phyloP scores from a whole-genome alignment of 2,797 vertebrate species.

The Mastacembelus armatus region DNA sequence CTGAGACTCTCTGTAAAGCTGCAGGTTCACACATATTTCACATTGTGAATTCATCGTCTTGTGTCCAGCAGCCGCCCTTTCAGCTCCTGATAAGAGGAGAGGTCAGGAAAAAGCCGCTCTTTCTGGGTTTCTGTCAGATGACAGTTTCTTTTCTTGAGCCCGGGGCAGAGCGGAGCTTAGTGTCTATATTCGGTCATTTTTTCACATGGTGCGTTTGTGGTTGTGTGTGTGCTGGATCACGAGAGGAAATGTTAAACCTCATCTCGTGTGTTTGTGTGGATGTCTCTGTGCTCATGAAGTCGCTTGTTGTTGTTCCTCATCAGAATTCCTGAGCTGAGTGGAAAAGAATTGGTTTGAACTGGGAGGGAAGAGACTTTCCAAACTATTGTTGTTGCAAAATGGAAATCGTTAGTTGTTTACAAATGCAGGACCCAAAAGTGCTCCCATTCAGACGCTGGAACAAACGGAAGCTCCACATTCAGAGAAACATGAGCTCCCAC shows the following conservation, averaged over 20 bases:
- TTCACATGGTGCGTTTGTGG: neutral
- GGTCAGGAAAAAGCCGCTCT: too few relatives aligned
- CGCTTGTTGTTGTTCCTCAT: constrained; percentile 11
- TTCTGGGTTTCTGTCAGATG: too few relatives aligned
- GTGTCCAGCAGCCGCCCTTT: too few relatives aligned
- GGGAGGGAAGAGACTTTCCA: neutral
- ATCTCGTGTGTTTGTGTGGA: neutral
- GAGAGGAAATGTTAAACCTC: constrained; percentile 1
- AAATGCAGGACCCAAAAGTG: neutral
- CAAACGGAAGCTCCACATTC: too few relatives aligned
- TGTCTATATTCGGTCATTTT: neutral
- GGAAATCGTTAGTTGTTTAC: neutral
- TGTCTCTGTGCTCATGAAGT: neutral
- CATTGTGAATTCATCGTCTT: too few relatives aligned
- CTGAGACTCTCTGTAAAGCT: too few relatives aligned
- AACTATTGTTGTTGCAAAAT: neutral
- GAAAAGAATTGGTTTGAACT: neutral
- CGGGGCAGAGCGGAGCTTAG: too few relatives aligned
- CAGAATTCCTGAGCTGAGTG: constrained; percentile 19
- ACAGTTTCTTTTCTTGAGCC: too few relatives aligned
- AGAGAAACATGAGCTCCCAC: neutral
- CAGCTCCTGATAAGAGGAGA: too few relatives aligned
- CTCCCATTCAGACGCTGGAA: neutral
- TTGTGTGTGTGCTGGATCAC: neutral
- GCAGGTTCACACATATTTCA: too few relatives aligned